A percentile compares a stretch with the other conserved stretches of the same genome.
Evolutionary conservation across 2,888 invertebrate species (phyloP).

Genomic region (Chaetoderma sp.): DNA sequence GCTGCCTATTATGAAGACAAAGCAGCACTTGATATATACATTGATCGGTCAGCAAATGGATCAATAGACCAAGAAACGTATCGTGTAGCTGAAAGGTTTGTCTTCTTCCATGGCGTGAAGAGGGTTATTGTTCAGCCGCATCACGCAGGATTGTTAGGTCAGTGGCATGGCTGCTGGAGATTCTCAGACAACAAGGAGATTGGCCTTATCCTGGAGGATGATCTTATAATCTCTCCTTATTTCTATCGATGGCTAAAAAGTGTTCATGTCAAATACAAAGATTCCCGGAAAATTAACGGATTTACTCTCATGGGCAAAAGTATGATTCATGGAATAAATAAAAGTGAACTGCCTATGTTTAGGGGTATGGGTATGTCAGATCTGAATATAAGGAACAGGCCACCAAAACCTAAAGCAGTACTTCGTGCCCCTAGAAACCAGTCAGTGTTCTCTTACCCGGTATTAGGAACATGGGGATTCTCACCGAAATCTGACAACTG

Average conservation of each 20-base stretch:
- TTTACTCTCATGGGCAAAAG: conserved; percentile 45
- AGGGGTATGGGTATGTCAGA: too few relatives aligned
- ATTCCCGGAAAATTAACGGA: conserved; percentile 40
- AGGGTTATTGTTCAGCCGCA: conserved; percentile 36
- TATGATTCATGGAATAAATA: conserved; percentile 37
- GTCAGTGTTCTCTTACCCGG: conserved; percentile 44
- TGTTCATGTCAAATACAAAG: conserved; percentile 47
- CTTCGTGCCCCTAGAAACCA: conserved; percentile 35
- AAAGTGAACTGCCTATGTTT: too few relatives aligned
- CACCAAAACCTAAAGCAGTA: too few relatives aligned
- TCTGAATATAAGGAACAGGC: too few relatives aligned
- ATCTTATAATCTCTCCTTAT: conserved; percentile 48
- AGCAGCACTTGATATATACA: conserved; percentile 38
- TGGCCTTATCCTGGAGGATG: conserved; percentile 57
- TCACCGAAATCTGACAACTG: conserved; percentile 46
- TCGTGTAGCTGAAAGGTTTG: conserved; percentile 26
- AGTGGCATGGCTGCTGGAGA: conserved; percentile 54
- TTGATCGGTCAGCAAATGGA: conserved; percentile 34
- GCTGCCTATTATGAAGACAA: conserved; percentile 31
- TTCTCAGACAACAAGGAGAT: conserved; percentile 43
- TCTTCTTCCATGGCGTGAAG: conserved; percentile 35
- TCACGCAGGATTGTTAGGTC: conserved; percentile 43
- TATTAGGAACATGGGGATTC: conserved; percentile 55
- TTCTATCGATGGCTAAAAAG: conserved; percentile 53
- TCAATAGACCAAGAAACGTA: conserved; percentile 28